Evolutionary conservation across 2,113 vertebrate species (phyloP).

Genomic region (Epinephelus moara): DNA sequence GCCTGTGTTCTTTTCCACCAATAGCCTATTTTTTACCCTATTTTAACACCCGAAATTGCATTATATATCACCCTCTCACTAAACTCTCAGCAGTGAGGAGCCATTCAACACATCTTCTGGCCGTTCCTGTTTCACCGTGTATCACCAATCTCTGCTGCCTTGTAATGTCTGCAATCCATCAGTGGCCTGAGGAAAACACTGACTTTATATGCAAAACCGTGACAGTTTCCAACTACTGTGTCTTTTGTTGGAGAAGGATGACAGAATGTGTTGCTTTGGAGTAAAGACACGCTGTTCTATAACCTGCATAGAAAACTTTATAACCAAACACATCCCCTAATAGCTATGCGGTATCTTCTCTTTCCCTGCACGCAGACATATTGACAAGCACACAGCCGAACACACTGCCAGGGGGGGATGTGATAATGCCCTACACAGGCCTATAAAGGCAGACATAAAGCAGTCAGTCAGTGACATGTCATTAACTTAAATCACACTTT

Average conservation of each 20-base stretch:
- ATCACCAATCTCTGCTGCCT: constrained; percentile 25
- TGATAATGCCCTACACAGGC: constrained; percentile 66
- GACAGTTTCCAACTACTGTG: constrained; percentile 7
- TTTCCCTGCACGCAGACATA: constrained; percentile 37
- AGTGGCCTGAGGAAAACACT: constrained; percentile 15
- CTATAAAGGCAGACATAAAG: constrained; percentile 78
- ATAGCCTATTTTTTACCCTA: constrained; percentile 24
- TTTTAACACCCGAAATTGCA: constrained; percentile 62
- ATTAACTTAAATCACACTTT: constrained; percentile 84
- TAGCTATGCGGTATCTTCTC: constrained; percentile 29
- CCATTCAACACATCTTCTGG: constrained; percentile 13
- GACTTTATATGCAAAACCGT: constrained; percentile 44
- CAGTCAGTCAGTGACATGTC: constrained; percentile 77
- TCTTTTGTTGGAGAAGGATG: constrained; percentile 11
- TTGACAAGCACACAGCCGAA: constrained; percentile 41
- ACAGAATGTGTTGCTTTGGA: constrained; percentile 18
- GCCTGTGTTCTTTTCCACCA: constrained; percentile 23
- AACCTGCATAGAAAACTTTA: constrained; percentile 13
- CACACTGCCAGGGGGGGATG: constrained; percentile 51
- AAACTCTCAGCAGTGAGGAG: constrained; percentile 13
- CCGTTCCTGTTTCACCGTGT: constrained; percentile 22
- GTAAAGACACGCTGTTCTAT: background rate
- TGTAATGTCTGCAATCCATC: constrained; percentile 39
- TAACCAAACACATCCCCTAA: constrained; percentile 37
- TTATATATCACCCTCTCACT: constrained; percentile 44